Percentiles rank a stretch among this genome's conserved stretches.
phyloP scores from a whole-genome alignment of 2,888 invertebrate species.

The Tetragonula carbonaria region DNA sequence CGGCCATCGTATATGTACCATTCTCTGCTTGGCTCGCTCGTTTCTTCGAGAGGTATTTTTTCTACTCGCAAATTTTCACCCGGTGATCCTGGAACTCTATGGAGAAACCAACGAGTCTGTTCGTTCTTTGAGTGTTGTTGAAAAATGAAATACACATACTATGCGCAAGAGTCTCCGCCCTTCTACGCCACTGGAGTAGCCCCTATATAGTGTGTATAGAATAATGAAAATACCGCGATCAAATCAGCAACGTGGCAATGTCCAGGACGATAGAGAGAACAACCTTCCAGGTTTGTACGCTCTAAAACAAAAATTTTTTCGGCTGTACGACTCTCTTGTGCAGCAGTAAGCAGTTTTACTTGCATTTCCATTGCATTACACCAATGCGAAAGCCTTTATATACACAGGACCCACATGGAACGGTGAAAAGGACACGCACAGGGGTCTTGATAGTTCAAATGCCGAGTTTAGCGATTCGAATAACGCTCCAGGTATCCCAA shows the following conservation, averaged over 20 bases:
- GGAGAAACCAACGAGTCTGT: neutral
- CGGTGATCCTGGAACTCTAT: neutral
- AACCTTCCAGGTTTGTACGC: neutral
- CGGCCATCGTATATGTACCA: neutral
- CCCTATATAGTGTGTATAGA: neutral
- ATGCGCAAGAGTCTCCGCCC: neutral
- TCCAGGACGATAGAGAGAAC: neutral
- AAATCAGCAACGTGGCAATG: neutral
- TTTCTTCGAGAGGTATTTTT: neutral
- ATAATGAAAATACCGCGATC: neutral
- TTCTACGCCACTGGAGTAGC: slow-evolving; percentile 3
- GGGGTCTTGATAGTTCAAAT: slow-evolving; percentile 29
- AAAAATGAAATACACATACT: neutral
- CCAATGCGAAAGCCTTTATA: slow-evolving; percentile 45
- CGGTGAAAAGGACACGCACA: slow-evolving; percentile 57
- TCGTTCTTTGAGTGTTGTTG: slow-evolving; percentile 6
- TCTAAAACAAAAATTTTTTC: neutral
- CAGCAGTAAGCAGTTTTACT: neutral
- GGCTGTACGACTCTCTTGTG: neutral
- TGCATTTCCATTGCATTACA: slow-evolving; percentile 39
- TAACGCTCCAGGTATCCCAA: slow-evolving; percentile 44
- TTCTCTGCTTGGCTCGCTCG: neutral
- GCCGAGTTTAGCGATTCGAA: slow-evolving; percentile 29
- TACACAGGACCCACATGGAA: slow-evolving; percentile 55
- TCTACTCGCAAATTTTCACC: slow-evolving; percentile 29